phyloP scores from a whole-genome alignment of 2,797 vertebrate species.

The Platyrinchus mystaceus region DNA sequence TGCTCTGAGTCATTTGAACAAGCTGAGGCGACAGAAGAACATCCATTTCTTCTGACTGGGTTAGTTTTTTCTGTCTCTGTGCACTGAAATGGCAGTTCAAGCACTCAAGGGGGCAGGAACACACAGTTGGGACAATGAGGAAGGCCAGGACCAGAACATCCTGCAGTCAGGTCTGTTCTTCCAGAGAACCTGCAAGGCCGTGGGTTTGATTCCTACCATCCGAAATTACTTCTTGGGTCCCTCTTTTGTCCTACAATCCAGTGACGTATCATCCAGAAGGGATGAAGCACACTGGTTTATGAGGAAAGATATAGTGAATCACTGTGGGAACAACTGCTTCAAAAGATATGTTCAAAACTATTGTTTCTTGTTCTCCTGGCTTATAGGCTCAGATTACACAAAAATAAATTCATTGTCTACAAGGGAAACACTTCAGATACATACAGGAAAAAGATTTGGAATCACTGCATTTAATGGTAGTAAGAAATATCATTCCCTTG shows the following conservation, averaged over 20 bases:
- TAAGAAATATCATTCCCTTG: not conserved
- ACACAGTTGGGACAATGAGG: not conserved
- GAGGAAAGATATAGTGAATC: not conserved
- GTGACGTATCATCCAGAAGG: not conserved
- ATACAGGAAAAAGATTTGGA: not conserved
- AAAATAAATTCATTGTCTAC: not conserved
- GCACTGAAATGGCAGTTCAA: not conserved
- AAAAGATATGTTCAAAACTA: not conserved
- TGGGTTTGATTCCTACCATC: not conserved
- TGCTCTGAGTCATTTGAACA: conserved; percentile 21
- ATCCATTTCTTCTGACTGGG: not conserved
- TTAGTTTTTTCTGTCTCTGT: not conserved
- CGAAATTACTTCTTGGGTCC: not conserved
- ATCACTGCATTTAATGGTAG: not conserved
- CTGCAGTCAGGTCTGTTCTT: not conserved
- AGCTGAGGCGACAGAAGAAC: not conserved
- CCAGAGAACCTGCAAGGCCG: not conserved
- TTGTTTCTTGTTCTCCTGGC: not conserved
- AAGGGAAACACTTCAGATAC: not conserved
- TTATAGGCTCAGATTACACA: not conserved
- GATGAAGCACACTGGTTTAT: not conserved
- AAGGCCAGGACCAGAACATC: not conserved
- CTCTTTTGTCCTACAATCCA: not conserved
- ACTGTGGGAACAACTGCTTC: not conserved
- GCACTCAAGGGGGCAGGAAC: not conserved